These are phyloP conservation scores for Austrofundulus limnaeus DNA, from an alignment of 2,113 vertebrate genomes.

Conservation along the genomic window DNA sequence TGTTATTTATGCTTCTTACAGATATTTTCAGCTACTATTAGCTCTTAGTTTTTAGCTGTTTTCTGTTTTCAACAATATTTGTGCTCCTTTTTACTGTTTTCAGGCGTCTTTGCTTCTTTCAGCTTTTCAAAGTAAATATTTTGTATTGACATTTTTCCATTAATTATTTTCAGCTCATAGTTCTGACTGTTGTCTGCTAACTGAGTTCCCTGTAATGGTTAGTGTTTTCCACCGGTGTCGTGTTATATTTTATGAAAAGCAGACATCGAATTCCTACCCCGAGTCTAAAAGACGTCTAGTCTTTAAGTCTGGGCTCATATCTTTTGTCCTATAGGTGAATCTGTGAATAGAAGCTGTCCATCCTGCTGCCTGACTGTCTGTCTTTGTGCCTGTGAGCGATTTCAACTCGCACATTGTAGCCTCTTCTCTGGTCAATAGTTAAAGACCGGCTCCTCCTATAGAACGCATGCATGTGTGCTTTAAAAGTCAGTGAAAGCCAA, in stretches of 20 bases:
- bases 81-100: no score
- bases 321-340: slow-evolving; percentile 63
- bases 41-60: no score
- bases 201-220: no score
- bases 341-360: slow-evolving; percentile 62
- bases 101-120: no score
- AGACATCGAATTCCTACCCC: slow-evolving; percentile 31
- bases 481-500: slow-evolving; percentile 72
- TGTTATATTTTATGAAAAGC: slow-evolving; percentile 18
- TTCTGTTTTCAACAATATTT: no score
- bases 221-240: no score
- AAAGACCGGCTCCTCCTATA: slow-evolving; percentile 39
- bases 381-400: slow-evolving; percentile 62
- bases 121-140: no score
- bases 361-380: slow-evolving; percentile 60
- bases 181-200: no score
- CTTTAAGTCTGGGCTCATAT: slow-evolving; percentile 18
- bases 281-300: slow-evolving; percentile 20
- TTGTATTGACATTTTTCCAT: no score
- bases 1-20: no score
- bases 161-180: no score
- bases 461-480: slow-evolving; percentile 40
- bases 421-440: slow-evolving; percentile 45
- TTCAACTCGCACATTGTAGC: slow-evolving; percentile 44
- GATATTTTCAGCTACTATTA: no score